phyloP scores from a whole-genome alignment of 2,113 vertebrate genomes.

The Acinonyx jubatus region DNA sequence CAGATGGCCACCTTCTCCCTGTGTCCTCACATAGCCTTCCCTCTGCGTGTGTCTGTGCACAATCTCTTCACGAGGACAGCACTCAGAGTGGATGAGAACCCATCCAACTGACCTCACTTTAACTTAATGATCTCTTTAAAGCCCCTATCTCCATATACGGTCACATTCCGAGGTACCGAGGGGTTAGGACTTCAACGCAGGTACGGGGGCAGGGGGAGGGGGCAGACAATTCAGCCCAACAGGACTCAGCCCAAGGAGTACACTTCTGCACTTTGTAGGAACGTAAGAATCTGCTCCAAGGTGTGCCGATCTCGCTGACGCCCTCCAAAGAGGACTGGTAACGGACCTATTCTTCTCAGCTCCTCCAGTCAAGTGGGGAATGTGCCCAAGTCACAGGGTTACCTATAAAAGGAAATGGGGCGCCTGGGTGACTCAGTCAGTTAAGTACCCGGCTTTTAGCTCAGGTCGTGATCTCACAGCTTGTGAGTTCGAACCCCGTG shows the following conservation, averaged over 20 bases:
- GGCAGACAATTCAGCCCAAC: not conserved
- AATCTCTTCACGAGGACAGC: not conserved
- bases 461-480: too few relatives aligned
- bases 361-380: not conserved
- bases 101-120: not conserved
- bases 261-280: accelerated
- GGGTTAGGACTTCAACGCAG: not conserved
- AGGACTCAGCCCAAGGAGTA: not conserved
- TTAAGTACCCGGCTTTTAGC: too few relatives aligned
- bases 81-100: not conserved
- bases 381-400: not conserved
- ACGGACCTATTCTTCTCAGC: accelerated
- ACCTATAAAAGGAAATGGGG: not conserved
- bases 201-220: not conserved
- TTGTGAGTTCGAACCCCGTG: too few relatives aligned
- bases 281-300: accelerated
- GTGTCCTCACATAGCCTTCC: not conserved
- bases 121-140: not conserved
- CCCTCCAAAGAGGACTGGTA: not conserved
- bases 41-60: not conserved
- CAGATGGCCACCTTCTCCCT: not conserved
- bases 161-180: not conserved
- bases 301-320: accelerated
- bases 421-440: too few relatives aligned
- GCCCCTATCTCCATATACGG: not conserved